A percentile compares a stretch with the other conserved stretches of the same genome.
Conservation (phyloP, 1,140 invertebrate species). For the Acromyrmex charruanus region DNA sequence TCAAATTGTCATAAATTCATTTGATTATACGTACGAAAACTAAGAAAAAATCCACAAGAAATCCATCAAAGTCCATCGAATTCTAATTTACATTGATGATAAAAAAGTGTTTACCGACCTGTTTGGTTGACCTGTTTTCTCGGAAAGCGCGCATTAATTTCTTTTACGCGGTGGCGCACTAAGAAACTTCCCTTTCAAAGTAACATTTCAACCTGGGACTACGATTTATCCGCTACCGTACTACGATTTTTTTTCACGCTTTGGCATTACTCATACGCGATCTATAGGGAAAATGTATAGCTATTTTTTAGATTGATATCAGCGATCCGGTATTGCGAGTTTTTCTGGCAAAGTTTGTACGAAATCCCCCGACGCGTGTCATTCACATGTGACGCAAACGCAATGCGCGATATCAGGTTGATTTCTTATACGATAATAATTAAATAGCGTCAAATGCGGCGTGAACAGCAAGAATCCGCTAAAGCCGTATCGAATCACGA, state of each 20-base stretch:
- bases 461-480: constrained; percentile 51
- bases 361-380: constrained; percentile 65
- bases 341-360: constrained; percentile 38
- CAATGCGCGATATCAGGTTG: constrained; percentile 40
- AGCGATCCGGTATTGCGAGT: constrained; percentile 65
- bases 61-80: background rate
- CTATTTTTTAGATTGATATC: constrained; percentile 27
- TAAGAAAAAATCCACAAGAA: background rate
- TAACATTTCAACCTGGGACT: background rate
- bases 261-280: constrained; percentile 34
- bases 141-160: constrained; percentile 25
- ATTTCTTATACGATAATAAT: constrained; percentile 60
- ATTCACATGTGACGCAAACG: constrained; percentile 60
- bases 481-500: constrained; percentile 49
- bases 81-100: background rate
- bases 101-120: constrained; percentile 22
- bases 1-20: background rate
- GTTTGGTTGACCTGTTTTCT: constrained; percentile 33
- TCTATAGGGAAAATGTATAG: constrained; percentile 11
- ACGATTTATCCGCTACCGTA: background rate
- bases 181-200: background rate
- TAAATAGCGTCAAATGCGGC: constrained; percentile 68
- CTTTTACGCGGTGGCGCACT: background rate
- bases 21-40: background rate
- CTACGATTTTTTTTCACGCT: background rate